These are phyloP conservation scores for Ips typographus DNA, from an alignment of 1,140 invertebrate species.

Conservation along the genomic window DNA sequence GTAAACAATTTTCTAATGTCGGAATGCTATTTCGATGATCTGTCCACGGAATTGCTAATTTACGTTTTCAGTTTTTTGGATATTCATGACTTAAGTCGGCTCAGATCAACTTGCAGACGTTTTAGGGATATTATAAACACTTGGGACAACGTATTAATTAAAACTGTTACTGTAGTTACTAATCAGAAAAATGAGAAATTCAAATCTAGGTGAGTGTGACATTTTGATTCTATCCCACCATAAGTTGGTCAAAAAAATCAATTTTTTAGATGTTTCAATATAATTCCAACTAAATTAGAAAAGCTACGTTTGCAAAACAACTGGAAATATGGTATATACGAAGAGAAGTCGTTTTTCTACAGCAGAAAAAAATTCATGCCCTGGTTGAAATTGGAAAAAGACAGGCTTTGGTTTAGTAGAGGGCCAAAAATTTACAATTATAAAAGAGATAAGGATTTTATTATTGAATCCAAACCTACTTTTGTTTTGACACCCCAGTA, in stretches of 20 bases:
- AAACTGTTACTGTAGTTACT: slow-evolving; percentile 36
- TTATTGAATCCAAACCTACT: slow-evolving; percentile 22
- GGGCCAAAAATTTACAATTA: slow-evolving; percentile 38
- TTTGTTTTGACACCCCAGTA: slow-evolving; percentile 25
- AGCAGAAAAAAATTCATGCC: slow-evolving; percentile 39
- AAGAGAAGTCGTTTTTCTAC: slow-evolving; percentile 35
- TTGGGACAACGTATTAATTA: slow-evolving; percentile 35
- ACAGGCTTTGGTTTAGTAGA: slow-evolving; percentile 42
- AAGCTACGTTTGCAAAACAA: slow-evolving; percentile 42
- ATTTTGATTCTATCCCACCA: neutral
- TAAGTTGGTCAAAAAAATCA: neutral
- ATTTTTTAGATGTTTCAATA: slow-evolving; percentile 38
- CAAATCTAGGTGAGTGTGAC: slow-evolving; percentile 32
- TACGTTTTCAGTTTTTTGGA: slow-evolving; percentile 43
- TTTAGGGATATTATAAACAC: slow-evolving; percentile 41
- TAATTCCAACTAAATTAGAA: slow-evolving; percentile 34
- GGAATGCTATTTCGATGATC: slow-evolving; percentile 25
- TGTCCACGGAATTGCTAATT: slow-evolving; percentile 42
- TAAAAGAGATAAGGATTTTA: slow-evolving; percentile 33
- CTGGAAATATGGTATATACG: slow-evolving; percentile 43
- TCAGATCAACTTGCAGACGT: slow-evolving; percentile 40
- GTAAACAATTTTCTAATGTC: slow-evolving; percentile 24
- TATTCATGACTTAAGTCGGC: slow-evolving; percentile 39
- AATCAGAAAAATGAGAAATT: slow-evolving; percentile 42
- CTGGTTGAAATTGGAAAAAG: slow-evolving; percentile 39